Base-by-base conservation (phyloP, 2,797 vertebrate genomes). In the Lerista edwardsae region DNA sequence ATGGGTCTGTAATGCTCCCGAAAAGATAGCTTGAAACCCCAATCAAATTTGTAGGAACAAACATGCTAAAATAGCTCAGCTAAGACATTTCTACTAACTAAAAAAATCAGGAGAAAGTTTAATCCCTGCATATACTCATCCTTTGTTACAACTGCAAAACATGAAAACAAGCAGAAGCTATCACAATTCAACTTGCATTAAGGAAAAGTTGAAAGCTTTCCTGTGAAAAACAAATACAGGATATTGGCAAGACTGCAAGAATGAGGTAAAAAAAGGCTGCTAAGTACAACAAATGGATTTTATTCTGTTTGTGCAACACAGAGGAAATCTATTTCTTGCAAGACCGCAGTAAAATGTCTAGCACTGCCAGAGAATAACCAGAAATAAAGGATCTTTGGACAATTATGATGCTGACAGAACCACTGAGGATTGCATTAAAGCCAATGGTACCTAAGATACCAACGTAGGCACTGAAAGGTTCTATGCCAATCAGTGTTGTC, bases 201-300 rank as follows among this genome's bases (percentile, higher is more conserved):
- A 90, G 86, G 91, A 87, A 87, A 90, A 0, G 0, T 73, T 92
- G 89, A 94, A 90, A 90, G 85, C 86, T 90, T 93, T 93, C 89
- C 90, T 92, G 90, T 84, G 85, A 89, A 93, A 94, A 89, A 91
- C 91, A 95, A 94, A 93, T 84, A 90, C 93, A 93, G 93, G 92
- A 94, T 94, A 93, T 83, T 93, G 92, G 93, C 93, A 94, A 90
- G 93, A 94, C 92, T 88, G 88, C 91, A 94, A 92, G 92, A 91
- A 91, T 86, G 91, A 93, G 83, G 88, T 86, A 21, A 21, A 91
- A 82, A 93, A 80, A 91, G 90, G 89, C 86, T 90, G 86, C 82
- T 57, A 55, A 87, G 86, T 83, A 92, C 91, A 91, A 94, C 90
- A 93, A 90, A 92, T 90, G 87, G 47, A 91, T 93, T 93, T 84